These are phyloP conservation scores for Moxostoma hubbsi DNA, from an alignment of 2,797 vertebrate species.

Conservation along the genomic window DNA sequence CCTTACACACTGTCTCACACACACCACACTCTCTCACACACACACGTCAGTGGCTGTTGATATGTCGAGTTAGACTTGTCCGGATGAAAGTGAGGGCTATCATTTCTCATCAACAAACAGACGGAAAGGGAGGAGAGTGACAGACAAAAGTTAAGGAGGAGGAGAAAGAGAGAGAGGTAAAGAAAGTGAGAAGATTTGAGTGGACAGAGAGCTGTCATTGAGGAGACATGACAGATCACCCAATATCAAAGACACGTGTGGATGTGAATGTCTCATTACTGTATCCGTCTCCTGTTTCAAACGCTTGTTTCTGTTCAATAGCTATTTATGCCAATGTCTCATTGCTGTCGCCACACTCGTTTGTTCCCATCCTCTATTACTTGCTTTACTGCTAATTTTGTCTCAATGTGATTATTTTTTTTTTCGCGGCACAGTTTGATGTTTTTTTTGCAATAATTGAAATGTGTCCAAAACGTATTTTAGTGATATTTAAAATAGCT, in stretches of 20 bases:
- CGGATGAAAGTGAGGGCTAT: constrained; percentile 53
- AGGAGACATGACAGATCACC: constrained; percentile 57
- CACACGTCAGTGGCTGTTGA: constrained; percentile 21
- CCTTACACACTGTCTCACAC: constrained; percentile 33
- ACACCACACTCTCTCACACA: not conserved
- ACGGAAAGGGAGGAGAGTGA: constrained; percentile 1
- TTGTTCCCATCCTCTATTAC: constrained; percentile 44
- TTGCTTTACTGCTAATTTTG: constrained; percentile 56
- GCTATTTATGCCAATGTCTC: constrained; percentile 59
- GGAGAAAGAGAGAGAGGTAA: constrained; percentile 38
- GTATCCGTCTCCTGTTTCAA: constrained; percentile 42
- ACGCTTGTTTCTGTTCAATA: constrained; percentile 34
- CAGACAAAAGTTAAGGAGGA: constrained; percentile 8
- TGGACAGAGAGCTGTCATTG: constrained; percentile 54
- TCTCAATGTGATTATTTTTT: constrained; percentile 34
- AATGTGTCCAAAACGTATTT: constrained; percentile 9
- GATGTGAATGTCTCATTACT: constrained; percentile 60
- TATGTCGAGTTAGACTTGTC: constrained; percentile 32
- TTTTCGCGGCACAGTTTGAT: not conserved
- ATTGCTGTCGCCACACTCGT: constrained; percentile 39
- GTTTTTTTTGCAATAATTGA: constrained; percentile 26
- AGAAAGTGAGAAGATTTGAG: constrained; percentile 45
- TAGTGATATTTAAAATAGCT: not conserved
- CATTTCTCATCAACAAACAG: constrained; percentile 47
- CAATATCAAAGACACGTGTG: constrained; percentile 55